Percentiles rank a stretch among this genome's conserved stretches.
Conservation (phyloP, 2,888 invertebrate genomes). For the Thereva unica region DNA sequence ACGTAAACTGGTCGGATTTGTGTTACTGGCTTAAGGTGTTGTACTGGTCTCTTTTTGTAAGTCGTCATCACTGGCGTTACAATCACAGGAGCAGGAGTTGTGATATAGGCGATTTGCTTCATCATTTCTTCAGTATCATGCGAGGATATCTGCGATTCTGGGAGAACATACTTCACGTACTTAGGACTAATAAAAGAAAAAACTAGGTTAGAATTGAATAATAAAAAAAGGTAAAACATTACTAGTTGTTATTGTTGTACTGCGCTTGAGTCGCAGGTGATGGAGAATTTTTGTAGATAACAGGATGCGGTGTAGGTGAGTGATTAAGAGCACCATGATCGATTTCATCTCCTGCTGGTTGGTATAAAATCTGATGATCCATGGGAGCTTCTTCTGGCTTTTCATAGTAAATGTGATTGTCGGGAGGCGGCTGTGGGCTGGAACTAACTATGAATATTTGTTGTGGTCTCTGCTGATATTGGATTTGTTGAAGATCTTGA, state of each 20-base stretch:
- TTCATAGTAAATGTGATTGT: constrained; percentile 12
- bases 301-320: constrained; percentile 6
- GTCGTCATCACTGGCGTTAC: constrained; percentile 48
- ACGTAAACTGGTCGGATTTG: background rate
- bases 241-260: background rate
- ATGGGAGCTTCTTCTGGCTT: background rate
- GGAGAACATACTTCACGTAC: constrained; percentile 34
- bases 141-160: constrained; percentile 13
- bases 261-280: background rate
- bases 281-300: constrained; percentile 7
- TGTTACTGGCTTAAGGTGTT: constrained; percentile 21
- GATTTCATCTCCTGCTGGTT: constrained; percentile 6
- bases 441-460: constrained; percentile 45
- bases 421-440: constrained; percentile 42
- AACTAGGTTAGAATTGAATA: background rate
- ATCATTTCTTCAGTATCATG: background rate
- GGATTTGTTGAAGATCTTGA: background rate
- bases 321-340: background rate
- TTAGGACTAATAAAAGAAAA: constrained; percentile 26
- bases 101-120: constrained; percentile 27
- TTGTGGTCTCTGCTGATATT: constrained; percentile 39
- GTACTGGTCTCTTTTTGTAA: constrained; percentile 51
- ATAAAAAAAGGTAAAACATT: background rate
- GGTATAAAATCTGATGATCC: constrained; percentile 3
- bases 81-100: constrained; percentile 43